These are phyloP conservation scores for Vulpes lagopus DNA, from an alignment of 2,113 vertebrate species.

Conservation along the genomic window DNA sequence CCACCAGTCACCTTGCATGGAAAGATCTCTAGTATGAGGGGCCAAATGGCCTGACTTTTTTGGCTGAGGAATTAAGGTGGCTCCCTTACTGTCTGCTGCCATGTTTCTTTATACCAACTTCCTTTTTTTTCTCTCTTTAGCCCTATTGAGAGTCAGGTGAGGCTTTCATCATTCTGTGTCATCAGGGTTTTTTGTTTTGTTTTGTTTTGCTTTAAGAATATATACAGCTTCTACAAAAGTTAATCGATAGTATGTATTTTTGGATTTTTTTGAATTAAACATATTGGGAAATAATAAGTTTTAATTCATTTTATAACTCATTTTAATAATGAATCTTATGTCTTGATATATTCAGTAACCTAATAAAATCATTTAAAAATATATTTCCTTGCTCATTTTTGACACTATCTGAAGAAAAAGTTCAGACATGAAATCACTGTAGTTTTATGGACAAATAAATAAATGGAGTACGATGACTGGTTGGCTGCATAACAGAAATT, in stretches of 20 bases:
- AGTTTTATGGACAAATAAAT: background rate
- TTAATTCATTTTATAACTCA: background rate
- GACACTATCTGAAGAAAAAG: conserved; percentile 27
- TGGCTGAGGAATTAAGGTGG: background rate
- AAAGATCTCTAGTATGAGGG: conserved; percentile 23
- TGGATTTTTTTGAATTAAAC: conserved; percentile 43
- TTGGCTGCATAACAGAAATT: conserved; percentile 51
- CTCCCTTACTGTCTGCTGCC: background rate
- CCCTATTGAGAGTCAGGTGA: background rate
- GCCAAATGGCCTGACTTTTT: background rate
- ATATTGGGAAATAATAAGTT: conserved; percentile 45
- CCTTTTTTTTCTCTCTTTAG: background rate
- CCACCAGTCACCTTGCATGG: conserved; percentile 25
- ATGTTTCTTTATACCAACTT: background rate
- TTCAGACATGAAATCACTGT: background rate
- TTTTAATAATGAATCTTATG: background rate
- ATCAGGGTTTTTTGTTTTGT: background rate
- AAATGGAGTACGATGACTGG: background rate
- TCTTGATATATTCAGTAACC: conserved; percentile 51
- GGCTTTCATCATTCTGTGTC: background rate
- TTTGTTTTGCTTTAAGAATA: conserved; percentile 52
- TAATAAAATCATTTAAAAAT: conserved; percentile 17
- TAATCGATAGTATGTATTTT: background rate
- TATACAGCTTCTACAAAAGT: background rate
- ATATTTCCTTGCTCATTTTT: conserved; percentile 66